A percentile compares a stretch with the other conserved stretches of the same genome.
Evolutionary conservation across 1,140 invertebrate genomes (phyloP).

Genomic region (Streblospio benedicti): DNA sequence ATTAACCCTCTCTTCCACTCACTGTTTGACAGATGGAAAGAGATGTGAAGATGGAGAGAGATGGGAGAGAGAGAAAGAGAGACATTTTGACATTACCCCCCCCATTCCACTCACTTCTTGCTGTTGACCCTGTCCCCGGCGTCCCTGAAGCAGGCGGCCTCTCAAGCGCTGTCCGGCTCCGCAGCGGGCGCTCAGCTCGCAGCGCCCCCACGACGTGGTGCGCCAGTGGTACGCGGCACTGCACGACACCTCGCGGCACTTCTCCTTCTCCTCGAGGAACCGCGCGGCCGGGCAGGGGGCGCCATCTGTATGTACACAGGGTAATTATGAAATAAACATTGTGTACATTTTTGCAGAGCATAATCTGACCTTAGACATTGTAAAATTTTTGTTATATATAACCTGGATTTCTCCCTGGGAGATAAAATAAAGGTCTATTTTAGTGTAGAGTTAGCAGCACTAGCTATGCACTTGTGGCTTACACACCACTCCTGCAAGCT

Average conservation of each 20-base stretch:
- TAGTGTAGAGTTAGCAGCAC: background rate
- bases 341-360: background rate
- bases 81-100: background rate
- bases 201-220: background rate
- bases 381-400: background rate
- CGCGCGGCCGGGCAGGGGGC: constrained; percentile 11
- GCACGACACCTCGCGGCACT: constrained; percentile 3
- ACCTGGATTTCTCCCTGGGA: background rate
- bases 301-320: constrained; percentile 10
- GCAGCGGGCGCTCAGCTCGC: background rate
- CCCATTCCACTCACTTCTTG: constrained; percentile 12
- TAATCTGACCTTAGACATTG: background rate
- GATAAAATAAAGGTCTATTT: background rate
- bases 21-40: background rate
- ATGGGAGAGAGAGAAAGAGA: background rate
- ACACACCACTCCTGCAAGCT: background rate
- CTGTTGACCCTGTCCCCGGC: constrained; percentile 5
- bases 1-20: background rate
- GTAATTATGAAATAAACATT: background rate
- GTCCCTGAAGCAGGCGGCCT: constrained; percentile 8
- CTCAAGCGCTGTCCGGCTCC: constrained; percentile 9
- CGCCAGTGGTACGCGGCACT: constrained; percentile 14
- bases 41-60: background rate
- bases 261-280: constrained; percentile 12
- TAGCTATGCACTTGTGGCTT: background rate